These are phyloP conservation scores for Nycticryphes semicollaris DNA, from an alignment of 2,113 vertebrate genomes.

Conservation along the genomic window DNA sequence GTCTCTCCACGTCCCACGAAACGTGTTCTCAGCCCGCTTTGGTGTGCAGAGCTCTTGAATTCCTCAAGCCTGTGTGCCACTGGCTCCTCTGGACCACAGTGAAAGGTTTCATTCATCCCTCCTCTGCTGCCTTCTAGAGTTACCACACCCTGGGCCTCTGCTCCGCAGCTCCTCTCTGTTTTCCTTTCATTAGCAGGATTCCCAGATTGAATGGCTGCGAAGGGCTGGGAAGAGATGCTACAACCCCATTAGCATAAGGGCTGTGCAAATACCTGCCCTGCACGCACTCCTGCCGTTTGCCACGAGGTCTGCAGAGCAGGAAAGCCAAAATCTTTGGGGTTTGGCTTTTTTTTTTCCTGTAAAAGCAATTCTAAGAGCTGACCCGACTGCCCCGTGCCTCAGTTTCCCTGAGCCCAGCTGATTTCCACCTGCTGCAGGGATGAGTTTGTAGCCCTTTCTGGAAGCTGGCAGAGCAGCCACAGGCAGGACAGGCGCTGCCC, in stretches of 20 bases:
- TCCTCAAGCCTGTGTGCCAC: constrained; percentile 55
- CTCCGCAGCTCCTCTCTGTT: constrained; percentile 54
- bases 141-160: constrained; percentile 71
- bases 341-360: not conserved
- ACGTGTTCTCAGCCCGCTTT: not conserved
- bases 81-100: constrained; percentile 62
- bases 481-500: not conserved
- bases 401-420: not conserved
- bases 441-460: not conserved
- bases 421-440: accelerated
- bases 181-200: constrained; percentile 75
- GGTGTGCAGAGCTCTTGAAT: constrained; percentile 55
- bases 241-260: not conserved
- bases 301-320: not conserved
- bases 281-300: accelerated
- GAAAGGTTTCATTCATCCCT: constrained; percentile 77
- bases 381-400: not conserved
- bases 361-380: not conserved
- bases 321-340: not conserved
- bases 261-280: not conserved
- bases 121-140: constrained; percentile 63
- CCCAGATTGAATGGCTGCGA: constrained; percentile 39
- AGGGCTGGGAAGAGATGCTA: constrained; percentile 40
- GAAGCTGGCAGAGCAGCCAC: not conserved
- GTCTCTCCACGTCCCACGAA: constrained; percentile 27